phyloP scores from a whole-genome alignment of 1,140 invertebrate genomes.

The Brachystomella parvula region DNA sequence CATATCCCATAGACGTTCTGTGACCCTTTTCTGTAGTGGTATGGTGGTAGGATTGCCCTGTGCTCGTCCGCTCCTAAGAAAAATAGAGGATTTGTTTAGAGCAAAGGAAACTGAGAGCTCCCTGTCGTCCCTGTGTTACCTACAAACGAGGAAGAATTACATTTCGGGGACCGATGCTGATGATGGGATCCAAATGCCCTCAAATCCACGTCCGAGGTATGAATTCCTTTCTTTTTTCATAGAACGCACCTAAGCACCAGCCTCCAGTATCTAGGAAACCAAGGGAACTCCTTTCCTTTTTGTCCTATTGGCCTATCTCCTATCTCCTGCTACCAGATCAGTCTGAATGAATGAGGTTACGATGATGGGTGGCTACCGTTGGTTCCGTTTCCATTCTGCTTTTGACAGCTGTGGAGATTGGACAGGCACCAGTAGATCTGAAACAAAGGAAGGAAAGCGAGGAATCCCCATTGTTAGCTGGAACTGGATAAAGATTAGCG shows the following conservation, averaged over 20 bases:
- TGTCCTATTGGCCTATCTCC: too few relatives aligned
- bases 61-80: neutral
- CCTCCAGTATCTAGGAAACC: neutral
- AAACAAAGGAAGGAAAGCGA: too few relatives aligned
- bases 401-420: neutral
- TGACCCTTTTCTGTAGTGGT: slow-evolving; percentile 10
- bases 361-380: neutral
- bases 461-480: too few relatives aligned
- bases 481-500: too few relatives aligned
- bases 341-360: neutral
- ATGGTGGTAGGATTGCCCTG: neutral
- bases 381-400: neutral
- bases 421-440: too few relatives aligned
- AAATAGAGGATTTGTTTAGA: slow-evolving; percentile 9
- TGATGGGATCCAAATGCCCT: slow-evolving; percentile 9
- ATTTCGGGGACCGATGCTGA: slow-evolving; percentile 2
- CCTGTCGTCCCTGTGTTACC: neutral
- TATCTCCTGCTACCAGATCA: neutral
- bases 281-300: neutral
- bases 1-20: slow-evolving; percentile 7
- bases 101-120: neutral
- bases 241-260: neutral
- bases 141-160: neutral
- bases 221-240: slow-evolving; percentile 10
- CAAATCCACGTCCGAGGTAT: slow-evolving; percentile 6